Conservation (phyloP, 1,140 invertebrate species). For the Monochamus saltuarius region DNA sequence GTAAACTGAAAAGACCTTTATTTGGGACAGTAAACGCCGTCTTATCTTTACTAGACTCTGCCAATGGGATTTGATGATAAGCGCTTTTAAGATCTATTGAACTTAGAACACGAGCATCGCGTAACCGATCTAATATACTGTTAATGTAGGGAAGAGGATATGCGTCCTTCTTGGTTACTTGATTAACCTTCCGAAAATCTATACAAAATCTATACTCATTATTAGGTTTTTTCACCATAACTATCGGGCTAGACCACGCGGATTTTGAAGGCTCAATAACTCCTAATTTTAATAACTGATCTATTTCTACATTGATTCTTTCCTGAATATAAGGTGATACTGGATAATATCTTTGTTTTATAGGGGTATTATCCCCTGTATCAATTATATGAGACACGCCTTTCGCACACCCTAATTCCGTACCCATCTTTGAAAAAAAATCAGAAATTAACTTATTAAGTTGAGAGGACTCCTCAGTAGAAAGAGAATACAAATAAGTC, state of each 20-base stretch:
- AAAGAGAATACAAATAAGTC: too few relatives aligned
- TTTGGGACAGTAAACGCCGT: slow-evolving; percentile 47
- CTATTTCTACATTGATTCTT: slow-evolving; percentile 29
- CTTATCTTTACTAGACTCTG: neutral
- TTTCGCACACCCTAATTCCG: too few relatives aligned
- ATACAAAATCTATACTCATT: slow-evolving; percentile 31
- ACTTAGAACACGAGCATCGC: slow-evolving; percentile 35
- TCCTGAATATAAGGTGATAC: slow-evolving; percentile 31
- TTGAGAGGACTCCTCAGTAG: too few relatives aligned
- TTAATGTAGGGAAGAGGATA: slow-evolving; percentile 32
- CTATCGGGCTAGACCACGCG: slow-evolving; percentile 35
- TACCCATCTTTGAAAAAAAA: too few relatives aligned
- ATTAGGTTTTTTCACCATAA: slow-evolving; percentile 34
- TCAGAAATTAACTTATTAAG: too few relatives aligned
- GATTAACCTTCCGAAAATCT: slow-evolving; percentile 43
- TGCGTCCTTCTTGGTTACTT: slow-evolving; percentile 38
- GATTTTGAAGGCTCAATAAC: slow-evolving; percentile 34
- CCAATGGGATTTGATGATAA: slow-evolving; percentile 7
- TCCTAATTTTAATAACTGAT: slow-evolving; percentile 29
- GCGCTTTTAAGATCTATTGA: slow-evolving; percentile 38
- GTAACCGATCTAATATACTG: slow-evolving; percentile 39
- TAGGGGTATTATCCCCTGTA: slow-evolving; percentile 20
- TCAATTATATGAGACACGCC: too few relatives aligned
- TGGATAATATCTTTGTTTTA: slow-evolving; percentile 35
- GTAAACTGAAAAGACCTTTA: slow-evolving; percentile 45